Conservation (phyloP, 2,888 invertebrate genomes). For the Erebia epiphron region DNA sequence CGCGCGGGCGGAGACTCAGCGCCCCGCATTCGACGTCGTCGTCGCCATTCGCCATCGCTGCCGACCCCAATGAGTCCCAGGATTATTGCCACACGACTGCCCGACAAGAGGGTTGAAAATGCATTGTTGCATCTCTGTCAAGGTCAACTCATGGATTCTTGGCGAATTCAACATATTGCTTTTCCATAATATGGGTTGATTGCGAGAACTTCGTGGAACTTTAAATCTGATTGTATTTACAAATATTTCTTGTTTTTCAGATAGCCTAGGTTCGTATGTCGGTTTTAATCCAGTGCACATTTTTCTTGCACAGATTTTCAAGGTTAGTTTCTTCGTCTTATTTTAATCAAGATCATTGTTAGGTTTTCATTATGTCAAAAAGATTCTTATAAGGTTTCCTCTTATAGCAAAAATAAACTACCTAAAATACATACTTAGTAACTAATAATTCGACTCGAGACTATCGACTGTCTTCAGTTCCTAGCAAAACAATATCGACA, state of each 20-base stretch:
- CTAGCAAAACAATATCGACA: conserved; percentile 17
- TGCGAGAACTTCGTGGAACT: conserved; percentile 29
- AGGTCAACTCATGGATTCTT: conserved; percentile 61
- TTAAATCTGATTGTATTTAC: conserved; percentile 18
- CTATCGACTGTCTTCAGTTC: conserved; percentile 8
- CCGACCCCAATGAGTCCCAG: conserved; percentile 61
- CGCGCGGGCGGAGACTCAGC: conserved; percentile 63
- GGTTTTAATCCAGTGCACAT: not conserved
- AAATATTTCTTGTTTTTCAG: not conserved
- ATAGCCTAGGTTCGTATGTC: not conserved
- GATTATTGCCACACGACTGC: conserved; percentile 68
- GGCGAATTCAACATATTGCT: conserved; percentile 36
- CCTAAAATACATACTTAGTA: not conserved
- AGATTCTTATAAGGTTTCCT: not conserved
- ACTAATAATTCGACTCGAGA: not conserved
- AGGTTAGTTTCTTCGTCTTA: not conserved
- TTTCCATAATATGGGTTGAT: conserved; percentile 26
- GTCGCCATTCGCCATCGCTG: conserved; percentile 54
- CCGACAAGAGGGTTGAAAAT: conserved; percentile 75
- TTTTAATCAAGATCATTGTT: not conserved
- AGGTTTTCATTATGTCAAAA: not conserved
- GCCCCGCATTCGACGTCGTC: conserved; percentile 53
- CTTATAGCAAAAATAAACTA: not conserved
- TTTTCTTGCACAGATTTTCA: not conserved
- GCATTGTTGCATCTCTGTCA: conserved; percentile 70